Conservation (phyloP, 2,797 vertebrate genomes). For the Sebastes taczanowskii region DNA sequence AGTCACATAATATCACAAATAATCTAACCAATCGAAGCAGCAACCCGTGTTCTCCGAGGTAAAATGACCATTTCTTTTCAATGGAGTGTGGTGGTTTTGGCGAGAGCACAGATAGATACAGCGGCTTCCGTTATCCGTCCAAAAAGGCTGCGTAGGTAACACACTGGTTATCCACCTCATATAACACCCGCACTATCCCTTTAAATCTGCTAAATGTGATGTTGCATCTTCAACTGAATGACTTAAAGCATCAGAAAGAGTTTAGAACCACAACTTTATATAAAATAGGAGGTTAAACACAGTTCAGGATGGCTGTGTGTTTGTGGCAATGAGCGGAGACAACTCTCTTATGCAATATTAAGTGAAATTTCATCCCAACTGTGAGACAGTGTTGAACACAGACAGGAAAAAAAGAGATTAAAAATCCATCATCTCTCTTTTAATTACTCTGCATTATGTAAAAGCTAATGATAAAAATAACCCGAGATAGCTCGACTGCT, state of each 20-base stretch:
- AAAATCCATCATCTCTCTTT: conserved; percentile 52
- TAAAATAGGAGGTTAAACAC: background rate
- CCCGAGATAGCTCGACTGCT: conserved; percentile 13
- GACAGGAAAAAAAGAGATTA: conserved; percentile 41
- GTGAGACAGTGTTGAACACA: background rate
- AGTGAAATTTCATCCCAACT: conserved; percentile 6
- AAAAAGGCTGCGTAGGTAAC: no score
- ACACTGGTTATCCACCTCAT: no score
- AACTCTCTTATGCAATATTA: conserved; percentile 18
- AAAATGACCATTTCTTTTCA: no score
- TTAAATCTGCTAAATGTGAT: background rate
- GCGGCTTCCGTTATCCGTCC: no score
- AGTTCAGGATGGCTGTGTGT: background rate
- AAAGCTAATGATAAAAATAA: conserved; percentile 50
- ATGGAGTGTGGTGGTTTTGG: no score
- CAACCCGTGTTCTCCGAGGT: fast-evolving
- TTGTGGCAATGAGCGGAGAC: background rate
- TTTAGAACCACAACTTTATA: background rate
- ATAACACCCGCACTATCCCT: background rate
- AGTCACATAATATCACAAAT: no score
- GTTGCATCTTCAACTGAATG: background rate
- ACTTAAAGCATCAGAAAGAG: background rate
- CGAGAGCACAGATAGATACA: no score
- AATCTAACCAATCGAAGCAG: fast-evolving
- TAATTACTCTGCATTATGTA: conserved; percentile 52